phyloP scores from a whole-genome alignment of 1,140 invertebrate species.

The Holcopasites calliopsidis region DNA sequence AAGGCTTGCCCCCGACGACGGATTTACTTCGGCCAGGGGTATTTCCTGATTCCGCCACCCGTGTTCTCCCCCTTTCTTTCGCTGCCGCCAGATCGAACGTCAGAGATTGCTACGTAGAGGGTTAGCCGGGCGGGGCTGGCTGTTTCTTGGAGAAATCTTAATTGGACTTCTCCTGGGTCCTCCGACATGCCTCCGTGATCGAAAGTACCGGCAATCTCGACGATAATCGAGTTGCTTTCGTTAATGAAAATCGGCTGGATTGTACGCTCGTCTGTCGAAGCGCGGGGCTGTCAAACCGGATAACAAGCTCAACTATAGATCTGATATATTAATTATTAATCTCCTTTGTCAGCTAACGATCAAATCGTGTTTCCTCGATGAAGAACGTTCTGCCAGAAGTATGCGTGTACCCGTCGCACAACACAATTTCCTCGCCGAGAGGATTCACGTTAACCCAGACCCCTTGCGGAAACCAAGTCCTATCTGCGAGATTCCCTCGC shows the following conservation, averaged over 20 bases:
- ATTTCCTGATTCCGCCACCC: slow-evolving; percentile 45
- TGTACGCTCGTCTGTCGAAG: slow-evolving; percentile 18
- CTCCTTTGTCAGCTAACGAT: not conserved
- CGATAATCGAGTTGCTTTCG: slow-evolving; percentile 54
- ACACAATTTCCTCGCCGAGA: not conserved
- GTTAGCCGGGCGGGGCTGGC: not conserved
- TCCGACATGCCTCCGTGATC: slow-evolving; percentile 51
- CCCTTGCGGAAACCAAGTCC: too few species aligned
- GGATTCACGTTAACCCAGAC: not conserved
- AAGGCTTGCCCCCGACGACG: slow-evolving; percentile 63
- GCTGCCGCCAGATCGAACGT: slow-evolving; percentile 37
- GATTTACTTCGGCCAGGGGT: slow-evolving; percentile 62
- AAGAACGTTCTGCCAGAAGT: too few species aligned
- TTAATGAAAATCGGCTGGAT: slow-evolving; percentile 43
- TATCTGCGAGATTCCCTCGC: not conserved
- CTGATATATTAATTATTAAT: too few species aligned
- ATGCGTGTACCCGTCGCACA: too few species aligned
- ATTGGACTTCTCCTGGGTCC: slow-evolving; percentile 54
- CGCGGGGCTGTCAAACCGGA: not conserved
- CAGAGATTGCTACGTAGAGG: slow-evolving; percentile 32
- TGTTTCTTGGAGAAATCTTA: slow-evolving; percentile 56
- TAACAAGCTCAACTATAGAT: too few species aligned
- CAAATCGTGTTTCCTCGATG: not conserved
- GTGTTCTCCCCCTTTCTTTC: slow-evolving; percentile 37
- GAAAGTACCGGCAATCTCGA: slow-evolving; percentile 43